Conservation (phyloP, 1,140 invertebrate genomes). For the Pectinophora gossypiella region DNA sequence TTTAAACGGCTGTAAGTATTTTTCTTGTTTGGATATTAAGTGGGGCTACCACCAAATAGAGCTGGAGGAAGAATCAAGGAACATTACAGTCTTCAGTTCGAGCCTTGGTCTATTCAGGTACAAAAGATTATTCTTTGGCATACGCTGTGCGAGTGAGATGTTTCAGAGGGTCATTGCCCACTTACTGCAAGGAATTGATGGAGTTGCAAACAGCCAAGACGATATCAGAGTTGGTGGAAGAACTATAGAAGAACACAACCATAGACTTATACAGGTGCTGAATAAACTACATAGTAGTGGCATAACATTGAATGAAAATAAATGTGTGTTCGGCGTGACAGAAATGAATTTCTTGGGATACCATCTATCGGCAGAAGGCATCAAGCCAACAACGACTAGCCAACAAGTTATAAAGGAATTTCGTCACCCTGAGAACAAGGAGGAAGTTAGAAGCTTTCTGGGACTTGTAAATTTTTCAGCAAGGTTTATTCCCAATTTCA, state of each 20-base stretch:
- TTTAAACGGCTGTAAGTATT: slow-evolving; percentile 15
- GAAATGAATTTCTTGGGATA: slow-evolving; percentile 37
- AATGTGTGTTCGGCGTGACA: slow-evolving; percentile 24
- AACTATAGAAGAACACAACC: slow-evolving; percentile 30
- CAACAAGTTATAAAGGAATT: slow-evolving; percentile 15
- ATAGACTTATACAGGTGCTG: slow-evolving; percentile 24
- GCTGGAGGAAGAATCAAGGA: slow-evolving; percentile 21
- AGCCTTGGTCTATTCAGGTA: slow-evolving; percentile 20
- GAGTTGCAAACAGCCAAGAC: slow-evolving; percentile 31
- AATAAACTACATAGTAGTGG: slow-evolving; percentile 4
- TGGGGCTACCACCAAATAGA: slow-evolving; percentile 34
- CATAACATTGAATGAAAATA: slow-evolving; percentile 1
- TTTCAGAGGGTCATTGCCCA: slow-evolving; percentile 20
- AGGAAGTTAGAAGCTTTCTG: slow-evolving; percentile 25
- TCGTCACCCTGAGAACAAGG: not conserved
- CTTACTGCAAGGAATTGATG: slow-evolving; percentile 22
- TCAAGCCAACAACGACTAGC: slow-evolving; percentile 14
- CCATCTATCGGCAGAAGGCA: slow-evolving; percentile 22
- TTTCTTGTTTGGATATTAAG: slow-evolving; percentile 29
- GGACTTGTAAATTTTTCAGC: slow-evolving; percentile 27
- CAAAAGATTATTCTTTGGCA: slow-evolving; percentile 23
- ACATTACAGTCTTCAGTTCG: slow-evolving; percentile 26
- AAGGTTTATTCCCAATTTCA: slow-evolving; percentile 23
- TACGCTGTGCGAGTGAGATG: slow-evolving; percentile 23
- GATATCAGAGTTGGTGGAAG: slow-evolving; percentile 36